Evolutionary conservation across 2,797 vertebrate genomes (phyloP).

Genomic region (Sebastes taczanowskii): DNA sequence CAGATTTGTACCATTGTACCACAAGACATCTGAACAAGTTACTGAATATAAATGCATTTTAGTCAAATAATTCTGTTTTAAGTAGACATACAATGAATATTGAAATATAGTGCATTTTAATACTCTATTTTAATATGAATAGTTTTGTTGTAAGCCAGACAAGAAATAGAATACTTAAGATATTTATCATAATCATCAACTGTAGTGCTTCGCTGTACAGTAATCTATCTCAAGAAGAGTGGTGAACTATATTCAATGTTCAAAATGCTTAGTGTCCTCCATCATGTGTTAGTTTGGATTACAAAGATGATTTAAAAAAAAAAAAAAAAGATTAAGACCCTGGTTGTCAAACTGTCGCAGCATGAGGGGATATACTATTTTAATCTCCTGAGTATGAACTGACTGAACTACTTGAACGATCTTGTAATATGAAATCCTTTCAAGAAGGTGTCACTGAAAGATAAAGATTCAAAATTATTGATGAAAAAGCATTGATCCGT

Average conservation of each 20-base stretch:
- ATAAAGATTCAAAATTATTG: slow-evolving; percentile 50
- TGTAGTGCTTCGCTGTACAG: neutral
- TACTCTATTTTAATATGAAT: neutral
- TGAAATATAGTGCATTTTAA: neutral
- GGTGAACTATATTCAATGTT: neutral
- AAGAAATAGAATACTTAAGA: neutral
- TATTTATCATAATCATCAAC: neutral
- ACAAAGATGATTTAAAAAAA: neutral
- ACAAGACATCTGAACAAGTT: neutral
- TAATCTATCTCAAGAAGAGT: neutral
- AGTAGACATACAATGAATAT: neutral
- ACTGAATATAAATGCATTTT: neutral
- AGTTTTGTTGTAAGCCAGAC: neutral
- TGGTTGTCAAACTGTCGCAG: neutral
- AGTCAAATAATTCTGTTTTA: neutral
- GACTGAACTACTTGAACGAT: slow-evolving; percentile 14
- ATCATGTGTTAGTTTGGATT: neutral
- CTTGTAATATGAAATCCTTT: slow-evolving; percentile 4
- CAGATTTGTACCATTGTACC: neutral
- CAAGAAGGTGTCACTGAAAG: neutral
- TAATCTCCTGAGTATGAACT: neutral
- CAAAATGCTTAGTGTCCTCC: neutral
- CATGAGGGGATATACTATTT: neutral
- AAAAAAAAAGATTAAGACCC: neutral
- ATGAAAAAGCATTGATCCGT: slow-evolving; percentile 44